Base-by-base conservation (phyloP, 2,888 invertebrate species). In the Athripsodes cinereus region DNA sequence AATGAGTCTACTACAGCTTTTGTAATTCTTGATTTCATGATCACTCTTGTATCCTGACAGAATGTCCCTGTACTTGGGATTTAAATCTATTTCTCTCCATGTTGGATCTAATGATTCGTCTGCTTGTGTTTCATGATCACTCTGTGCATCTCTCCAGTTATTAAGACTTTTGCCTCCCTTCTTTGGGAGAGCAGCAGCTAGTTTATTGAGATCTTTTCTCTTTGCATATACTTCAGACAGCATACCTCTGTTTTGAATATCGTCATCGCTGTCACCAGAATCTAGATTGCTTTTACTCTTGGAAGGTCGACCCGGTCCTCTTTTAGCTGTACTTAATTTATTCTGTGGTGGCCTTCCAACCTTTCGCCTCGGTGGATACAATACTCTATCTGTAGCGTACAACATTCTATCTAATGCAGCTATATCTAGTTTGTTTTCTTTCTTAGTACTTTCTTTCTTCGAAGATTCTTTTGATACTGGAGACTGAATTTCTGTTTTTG, bases 351-450 rank as follows among this genome's bases (percentile, higher is more conserved):
- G 85, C 62, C 88, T 77, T 0, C 88, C 87, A 46, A 84, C 86
- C 72, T 87, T 88, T 63, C 88, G 81, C 58, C 88, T 82, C 0
- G 89, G 89, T 1, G 90, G 90, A 73, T 90, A 90, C 13, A 90
- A 71, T 1, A 89, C 87, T 64, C 88, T 78, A 66, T 90, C 90
- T 0, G 88, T 86, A 58, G 84, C 88, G 68, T 86, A 87, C 66
- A 86, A 74, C 69, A 85, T 82, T 66, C 86, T 81, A 70, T 87
- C 87, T 66, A 86, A 76, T 52, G 83, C 82, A 13, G 79, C 78
- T 62, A 80, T 78, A 69, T 79, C 80, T 62, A 80, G 66, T 67
- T 79, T 79, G 52, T 63, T 61, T 34, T 59, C 61, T 50, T 52
- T 58, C 40, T 59, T 76, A 74, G 67, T 76, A 75, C 3, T 76